Base-by-base conservation (phyloP, 2,888 invertebrate genomes). In the Pterobdella sp. region DNA sequence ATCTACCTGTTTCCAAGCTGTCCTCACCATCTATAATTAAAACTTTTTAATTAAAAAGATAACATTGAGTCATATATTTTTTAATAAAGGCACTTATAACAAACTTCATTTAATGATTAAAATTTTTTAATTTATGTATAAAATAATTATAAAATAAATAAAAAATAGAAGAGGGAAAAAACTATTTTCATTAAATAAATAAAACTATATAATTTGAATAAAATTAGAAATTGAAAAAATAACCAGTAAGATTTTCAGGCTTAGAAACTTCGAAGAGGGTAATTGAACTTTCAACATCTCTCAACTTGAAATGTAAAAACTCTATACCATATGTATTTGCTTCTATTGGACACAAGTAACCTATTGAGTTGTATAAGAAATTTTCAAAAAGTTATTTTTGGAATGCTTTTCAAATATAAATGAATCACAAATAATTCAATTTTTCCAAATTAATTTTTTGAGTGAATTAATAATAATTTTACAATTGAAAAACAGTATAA, bases 291-390 rank as follows among this genome's bases (percentile, higher is more conserved):
- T 92, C 92, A 82, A 94, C 86, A 84, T 97, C 95, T 76, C 96
- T 88, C 78, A 96, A 93, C 86, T 94, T 94, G 84, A 96, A 96
- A 76, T 94, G 88, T 31, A 94, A 94, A 85, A 97, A 97, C 86
- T 97, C 96, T 83, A 97, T 97, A 81, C 95, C 94, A 86, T 92
- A 97, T 77, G 95, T 88, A 85, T 98, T 97, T 37, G 94, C 96
- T 81, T 94, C 94, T 29, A 94, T 92, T 75, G 91, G 90, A 83
- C 96, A 96, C 75, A 97, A 87, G 84, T 95, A 97, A 78, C 86
- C 89, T 89, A 26, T 22, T 26, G n/a, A 56, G 4, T 14, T 7
- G 26, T 56, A 26, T 14, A 56, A 56, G 42, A 42, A 42, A 7
- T 42, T 42, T 18, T 18, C 18, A 18, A 42, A 42, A 7, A 7